Evolutionary conservation across 2,888 invertebrate species (phyloP).

Genomic region (Euzetes globulus): DNA sequence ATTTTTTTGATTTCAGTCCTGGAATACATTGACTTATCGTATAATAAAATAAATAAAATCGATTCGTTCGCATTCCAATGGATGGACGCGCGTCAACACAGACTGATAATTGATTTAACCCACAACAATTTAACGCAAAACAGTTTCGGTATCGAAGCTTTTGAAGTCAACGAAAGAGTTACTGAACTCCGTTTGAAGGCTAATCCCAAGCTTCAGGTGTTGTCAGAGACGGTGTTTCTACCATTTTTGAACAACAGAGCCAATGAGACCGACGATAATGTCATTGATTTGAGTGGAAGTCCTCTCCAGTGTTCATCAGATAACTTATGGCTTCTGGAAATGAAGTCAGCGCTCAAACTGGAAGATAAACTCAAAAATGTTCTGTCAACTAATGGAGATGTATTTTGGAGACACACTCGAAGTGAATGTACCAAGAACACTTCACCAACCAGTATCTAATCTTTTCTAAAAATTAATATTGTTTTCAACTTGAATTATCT

Average conservation of each 20-base stretch:
- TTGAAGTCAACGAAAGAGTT: background rate
- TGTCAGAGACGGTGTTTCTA: background rate
- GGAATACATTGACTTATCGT: background rate
- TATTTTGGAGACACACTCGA: background rate
- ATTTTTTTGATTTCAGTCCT: background rate
- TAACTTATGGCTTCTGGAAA: constrained; percentile 8
- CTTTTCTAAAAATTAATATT: too few relatives aligned
- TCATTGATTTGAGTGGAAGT: background rate
- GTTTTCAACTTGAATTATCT: too few relatives aligned
- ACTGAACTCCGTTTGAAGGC: background rate
- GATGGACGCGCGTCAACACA: background rate
- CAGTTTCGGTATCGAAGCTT: background rate
- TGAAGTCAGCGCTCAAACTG: background rate
- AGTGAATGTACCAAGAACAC: background rate
- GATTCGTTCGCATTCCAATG: background rate
- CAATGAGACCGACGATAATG: background rate
- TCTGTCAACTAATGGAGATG: background rate
- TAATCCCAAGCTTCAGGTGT: background rate
- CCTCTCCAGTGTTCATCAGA: background rate
- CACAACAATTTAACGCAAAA: background rate
- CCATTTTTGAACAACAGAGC: background rate
- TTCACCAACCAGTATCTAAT: too few relatives aligned
- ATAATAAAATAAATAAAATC: background rate
- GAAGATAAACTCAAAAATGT: background rate
- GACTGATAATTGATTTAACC: background rate